phyloP scores from a whole-genome alignment of 2,888 invertebrate species.

The Melieria crassipennis region DNA sequence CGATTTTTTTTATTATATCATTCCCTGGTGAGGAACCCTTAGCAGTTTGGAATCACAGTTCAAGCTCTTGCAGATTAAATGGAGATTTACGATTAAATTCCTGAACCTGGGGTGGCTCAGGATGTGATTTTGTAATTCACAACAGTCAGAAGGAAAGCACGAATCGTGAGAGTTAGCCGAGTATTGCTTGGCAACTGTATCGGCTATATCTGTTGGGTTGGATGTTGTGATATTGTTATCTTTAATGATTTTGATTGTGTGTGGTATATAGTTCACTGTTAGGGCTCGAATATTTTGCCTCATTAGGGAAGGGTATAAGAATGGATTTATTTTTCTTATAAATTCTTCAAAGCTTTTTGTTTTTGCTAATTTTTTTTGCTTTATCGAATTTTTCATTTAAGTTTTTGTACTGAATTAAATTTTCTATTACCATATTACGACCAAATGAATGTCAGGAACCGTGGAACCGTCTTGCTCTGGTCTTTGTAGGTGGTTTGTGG shows the following conservation, averaged over 20 bases:
- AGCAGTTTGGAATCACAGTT: background rate
- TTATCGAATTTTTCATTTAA: conserved; percentile 17
- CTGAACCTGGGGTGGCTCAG: background rate
- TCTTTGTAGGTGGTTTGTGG: background rate
- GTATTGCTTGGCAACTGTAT: background rate
- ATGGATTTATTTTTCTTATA: background rate
- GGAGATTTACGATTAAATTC: conserved; percentile 2
- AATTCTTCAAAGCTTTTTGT: background rate
- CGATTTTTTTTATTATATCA: conserved; percentile 8
- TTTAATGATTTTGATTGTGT: background rate
- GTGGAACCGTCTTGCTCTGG: conserved; percentile 3
- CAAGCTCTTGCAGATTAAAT: conserved; percentile 14
- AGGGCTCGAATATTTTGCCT: background rate
- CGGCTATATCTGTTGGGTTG: background rate
- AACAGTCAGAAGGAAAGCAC: conserved; percentile 1
- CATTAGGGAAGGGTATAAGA: background rate
- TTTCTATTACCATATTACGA: background rate
- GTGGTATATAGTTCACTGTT: background rate
- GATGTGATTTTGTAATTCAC: background rate
- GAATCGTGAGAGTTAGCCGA: background rate
- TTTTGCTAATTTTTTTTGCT: background rate
- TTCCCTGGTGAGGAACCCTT: conserved; percentile 26
- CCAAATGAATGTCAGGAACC: conserved; percentile 10
- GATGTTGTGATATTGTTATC: background rate
- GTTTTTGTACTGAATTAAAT: conserved; percentile 15